Percentiles rank a stretch among this genome's conserved stretches.
phyloP scores from a whole-genome alignment of 2,113 vertebrate species.

The Copsychus sechellarum region DNA sequence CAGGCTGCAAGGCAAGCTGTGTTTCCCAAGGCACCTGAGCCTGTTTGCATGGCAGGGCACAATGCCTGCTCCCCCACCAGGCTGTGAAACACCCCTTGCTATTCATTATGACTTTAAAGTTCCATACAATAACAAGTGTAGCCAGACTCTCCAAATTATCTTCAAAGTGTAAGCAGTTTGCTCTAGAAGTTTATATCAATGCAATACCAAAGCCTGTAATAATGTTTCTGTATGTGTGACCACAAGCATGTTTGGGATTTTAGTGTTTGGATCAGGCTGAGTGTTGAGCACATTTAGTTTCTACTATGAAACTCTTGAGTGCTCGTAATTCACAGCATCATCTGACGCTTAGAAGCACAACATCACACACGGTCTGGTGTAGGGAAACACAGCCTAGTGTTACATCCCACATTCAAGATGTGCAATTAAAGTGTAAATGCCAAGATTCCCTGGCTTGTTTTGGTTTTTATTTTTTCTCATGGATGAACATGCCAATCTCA shows the following conservation, averaged over 20 bases:
- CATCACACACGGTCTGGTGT: not conserved
- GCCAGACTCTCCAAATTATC: not conserved
- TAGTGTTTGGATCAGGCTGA: not conserved
- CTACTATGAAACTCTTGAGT: not conserved
- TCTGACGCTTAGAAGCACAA: not conserved
- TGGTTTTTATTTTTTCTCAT: not conserved
- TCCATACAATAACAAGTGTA: not conserved
- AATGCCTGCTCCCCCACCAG: fast-evolving
- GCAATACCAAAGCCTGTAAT: not conserved
- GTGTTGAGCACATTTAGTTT: not conserved
- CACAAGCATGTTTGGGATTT: not conserved
- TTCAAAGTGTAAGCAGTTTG: not conserved
- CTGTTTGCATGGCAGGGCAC: not conserved
- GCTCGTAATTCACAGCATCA: not conserved
- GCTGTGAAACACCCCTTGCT: not conserved
- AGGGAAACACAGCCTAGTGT: not conserved
- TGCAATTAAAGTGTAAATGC: not conserved
- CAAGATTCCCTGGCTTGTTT: not conserved
- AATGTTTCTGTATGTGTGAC: not conserved
- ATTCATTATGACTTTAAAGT: not conserved
- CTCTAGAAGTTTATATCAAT: not conserved
- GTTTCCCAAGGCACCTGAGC: not conserved
- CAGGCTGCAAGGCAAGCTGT: not conserved
- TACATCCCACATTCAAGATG: not conserved
- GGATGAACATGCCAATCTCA: not conserved